These are phyloP conservation scores for Isichthys henryi DNA, from an alignment of 2,113 vertebrate genomes.

Conservation along the genomic window DNA sequence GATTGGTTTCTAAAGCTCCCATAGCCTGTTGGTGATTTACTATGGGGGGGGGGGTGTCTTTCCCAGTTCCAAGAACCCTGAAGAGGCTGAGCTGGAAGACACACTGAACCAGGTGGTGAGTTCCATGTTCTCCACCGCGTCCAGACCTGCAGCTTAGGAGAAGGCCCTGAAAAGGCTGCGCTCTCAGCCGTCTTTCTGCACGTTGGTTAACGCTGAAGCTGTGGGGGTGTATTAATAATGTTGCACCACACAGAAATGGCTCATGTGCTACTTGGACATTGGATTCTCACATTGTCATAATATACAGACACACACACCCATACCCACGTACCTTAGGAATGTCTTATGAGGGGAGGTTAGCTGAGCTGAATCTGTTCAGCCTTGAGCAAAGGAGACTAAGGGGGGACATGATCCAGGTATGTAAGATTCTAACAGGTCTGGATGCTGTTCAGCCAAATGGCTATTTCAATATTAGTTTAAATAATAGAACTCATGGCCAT, in stretches of 20 bases:
- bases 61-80: conserved; percentile 90
- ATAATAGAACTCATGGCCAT: too few species aligned
- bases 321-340: too few species aligned
- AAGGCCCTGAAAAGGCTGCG: not conserved
- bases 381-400: too few species aligned
- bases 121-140: not conserved
- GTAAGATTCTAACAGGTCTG: too few species aligned
- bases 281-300: not conserved
- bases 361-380: too few species aligned
- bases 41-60: conserved; percentile 9
- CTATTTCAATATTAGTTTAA: too few species aligned
- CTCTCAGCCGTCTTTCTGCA: not conserved
- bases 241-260: not conserved
- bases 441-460: too few species aligned
- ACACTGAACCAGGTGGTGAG: conserved; percentile 99
- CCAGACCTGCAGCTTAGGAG: not conserved
- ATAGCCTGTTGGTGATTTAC: not conserved
- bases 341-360: too few species aligned
- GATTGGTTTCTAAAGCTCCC: not conserved
- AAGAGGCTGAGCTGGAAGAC: conserved; percentile 96
- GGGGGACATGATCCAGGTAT: too few species aligned
- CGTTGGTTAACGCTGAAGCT: not conserved
- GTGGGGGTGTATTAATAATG: not conserved
- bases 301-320: not conserved
- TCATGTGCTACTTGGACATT: not conserved